Evolutionary conservation across 1,140 invertebrate genomes (phyloP).

Genomic region (Fopius arisanus): DNA sequence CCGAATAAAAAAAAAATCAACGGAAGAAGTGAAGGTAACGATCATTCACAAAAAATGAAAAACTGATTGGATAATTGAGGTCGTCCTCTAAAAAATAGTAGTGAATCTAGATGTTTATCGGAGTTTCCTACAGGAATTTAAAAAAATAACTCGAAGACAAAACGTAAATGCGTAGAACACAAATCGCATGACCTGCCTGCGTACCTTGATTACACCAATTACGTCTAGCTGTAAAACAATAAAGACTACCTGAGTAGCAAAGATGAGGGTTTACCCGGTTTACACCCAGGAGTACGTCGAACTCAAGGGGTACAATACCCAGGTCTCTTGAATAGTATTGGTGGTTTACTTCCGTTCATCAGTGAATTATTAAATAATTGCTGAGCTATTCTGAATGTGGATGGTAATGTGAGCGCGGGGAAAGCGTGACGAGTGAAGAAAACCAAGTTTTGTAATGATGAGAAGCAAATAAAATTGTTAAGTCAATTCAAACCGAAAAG

Average conservation of each 20-base stretch:
- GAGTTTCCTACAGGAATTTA: not conserved
- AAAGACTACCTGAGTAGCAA: slow-evolving; percentile 8
- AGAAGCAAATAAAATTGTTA: not conserved
- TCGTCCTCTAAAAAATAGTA: not conserved
- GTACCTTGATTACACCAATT: slow-evolving; percentile 37
- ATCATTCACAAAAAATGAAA: not conserved
- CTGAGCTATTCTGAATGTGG: not conserved
- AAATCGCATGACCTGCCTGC: slow-evolving; percentile 44
- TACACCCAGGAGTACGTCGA: slow-evolving; percentile 19
- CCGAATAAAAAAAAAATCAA: not conserved
- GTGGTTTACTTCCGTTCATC: not conserved
- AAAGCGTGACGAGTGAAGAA: slow-evolving; percentile 9
- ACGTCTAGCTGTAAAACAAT: slow-evolving; percentile 36
- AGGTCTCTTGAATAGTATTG: not conserved
- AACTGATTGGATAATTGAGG: not conserved
- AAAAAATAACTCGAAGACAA: slow-evolving; percentile 9
- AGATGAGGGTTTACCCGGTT: not conserved
- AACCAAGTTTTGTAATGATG: not conserved
- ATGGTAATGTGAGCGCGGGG: not conserved
- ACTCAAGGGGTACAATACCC: not conserved
- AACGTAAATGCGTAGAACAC: slow-evolving; percentile 30
- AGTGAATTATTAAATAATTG: slow-evolving; percentile 1
- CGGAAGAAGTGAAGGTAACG: not conserved
- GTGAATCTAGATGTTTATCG: not conserved
- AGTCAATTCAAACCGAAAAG: too few relatives aligned